Percentiles rank a stretch among this genome's conserved stretches.
Evolutionary conservation across 2,113 vertebrate genomes (phyloP).

Genomic region (Oryzias melastigma): DNA sequence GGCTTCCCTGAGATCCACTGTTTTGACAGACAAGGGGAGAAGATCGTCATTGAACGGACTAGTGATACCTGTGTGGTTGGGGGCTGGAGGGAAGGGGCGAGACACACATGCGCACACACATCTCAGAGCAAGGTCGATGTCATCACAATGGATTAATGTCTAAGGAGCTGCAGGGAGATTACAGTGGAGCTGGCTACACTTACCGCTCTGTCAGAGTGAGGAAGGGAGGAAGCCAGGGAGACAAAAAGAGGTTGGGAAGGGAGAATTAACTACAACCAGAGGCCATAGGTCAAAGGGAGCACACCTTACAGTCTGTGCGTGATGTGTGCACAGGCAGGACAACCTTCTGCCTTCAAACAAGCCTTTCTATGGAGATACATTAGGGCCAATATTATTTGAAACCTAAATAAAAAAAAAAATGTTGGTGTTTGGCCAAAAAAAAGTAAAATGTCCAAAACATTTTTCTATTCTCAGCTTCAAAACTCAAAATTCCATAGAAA

Average conservation of each 20-base stretch:
- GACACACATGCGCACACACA: conserved; percentile 53
- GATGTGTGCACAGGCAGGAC: no score
- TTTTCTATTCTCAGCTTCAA: no score
- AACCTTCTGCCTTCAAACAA: no score
- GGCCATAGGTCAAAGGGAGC: conserved; percentile 57
- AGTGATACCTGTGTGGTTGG: conserved; percentile 74
- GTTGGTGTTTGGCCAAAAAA: no score
- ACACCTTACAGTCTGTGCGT: neutral
- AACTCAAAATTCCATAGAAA: no score
- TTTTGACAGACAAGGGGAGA: conserved; percentile 78
- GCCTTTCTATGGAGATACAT: no score
- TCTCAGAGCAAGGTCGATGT: conserved; percentile 82
- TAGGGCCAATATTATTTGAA: no score
- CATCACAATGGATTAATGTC: conserved; percentile 83
- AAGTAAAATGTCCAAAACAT: no score
- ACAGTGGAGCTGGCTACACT: conserved; percentile 74
- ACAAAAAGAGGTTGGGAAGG: conserved; percentile 51
- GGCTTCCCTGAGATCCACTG: conserved; percentile 70
- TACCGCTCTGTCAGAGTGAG: conserved; percentile 75
- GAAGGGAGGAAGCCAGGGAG: conserved; percentile 57
- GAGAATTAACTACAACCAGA: conserved; percentile 59
- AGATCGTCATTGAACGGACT: conserved; percentile 76
- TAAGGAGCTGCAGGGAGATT: conserved; percentile 77
- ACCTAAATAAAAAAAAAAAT: no score
- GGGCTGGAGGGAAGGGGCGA: conserved; percentile 64